Conservation (phyloP, 2,113 vertebrate genomes). For the Passer montanus region DNA sequence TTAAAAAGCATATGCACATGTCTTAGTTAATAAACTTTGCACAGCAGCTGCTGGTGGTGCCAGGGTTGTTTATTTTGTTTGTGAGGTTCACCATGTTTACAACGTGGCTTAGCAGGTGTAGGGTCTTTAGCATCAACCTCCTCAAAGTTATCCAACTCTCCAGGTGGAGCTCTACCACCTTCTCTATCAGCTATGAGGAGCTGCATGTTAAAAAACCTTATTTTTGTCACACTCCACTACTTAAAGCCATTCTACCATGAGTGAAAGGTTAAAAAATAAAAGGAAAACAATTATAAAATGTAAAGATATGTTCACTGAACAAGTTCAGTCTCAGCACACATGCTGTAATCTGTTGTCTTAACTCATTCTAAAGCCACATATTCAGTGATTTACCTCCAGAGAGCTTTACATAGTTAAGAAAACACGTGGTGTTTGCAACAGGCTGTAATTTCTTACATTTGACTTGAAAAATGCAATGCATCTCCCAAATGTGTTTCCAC, state of each 20-base stretch:
- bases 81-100: not conserved
- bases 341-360: not conserved
- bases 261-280: not conserved
- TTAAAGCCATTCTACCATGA: not conserved
- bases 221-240: not conserved
- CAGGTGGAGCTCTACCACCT: not conserved
- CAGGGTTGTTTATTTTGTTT: not conserved
- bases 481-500: not conserved
- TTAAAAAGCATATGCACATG: not conserved
- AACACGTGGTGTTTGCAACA: not conserved
- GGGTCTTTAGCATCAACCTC: not conserved
- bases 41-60: not conserved
- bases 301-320: not conserved
- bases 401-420: not conserved
- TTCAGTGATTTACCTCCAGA: not conserved
- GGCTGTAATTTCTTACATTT: not conserved
- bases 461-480: conserved; percentile 6
- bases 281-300: not conserved
- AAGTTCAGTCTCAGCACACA: not conserved
- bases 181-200: not conserved
- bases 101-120: not conserved
- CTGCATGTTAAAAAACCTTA: not conserved
- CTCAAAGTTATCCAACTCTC: not conserved
- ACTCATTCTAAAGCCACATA: not conserved
- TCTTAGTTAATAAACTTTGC: not conserved